Evolutionary conservation across 2,797 vertebrate genomes (phyloP), one percentile per base, ranked within the genome.

Genomic region (Buceros bicornis): DNA sequence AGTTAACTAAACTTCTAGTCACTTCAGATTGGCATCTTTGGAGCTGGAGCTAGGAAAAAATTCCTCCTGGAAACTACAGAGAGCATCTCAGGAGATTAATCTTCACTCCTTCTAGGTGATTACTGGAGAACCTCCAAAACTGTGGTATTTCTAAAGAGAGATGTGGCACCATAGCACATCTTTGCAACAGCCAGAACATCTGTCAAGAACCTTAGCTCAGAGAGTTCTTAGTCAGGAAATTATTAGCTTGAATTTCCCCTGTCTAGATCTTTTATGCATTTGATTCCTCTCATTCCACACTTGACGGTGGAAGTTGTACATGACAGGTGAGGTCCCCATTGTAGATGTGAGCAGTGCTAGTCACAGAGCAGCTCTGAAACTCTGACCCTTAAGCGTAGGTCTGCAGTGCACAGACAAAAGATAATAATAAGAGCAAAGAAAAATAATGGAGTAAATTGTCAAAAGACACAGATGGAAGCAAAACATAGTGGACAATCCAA

Each of bases 401-500:
- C 64, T 66, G 58, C 73, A 50, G 18, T 5, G 11, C 1, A 1
- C 11, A 5, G 43, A 3, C 1, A 1, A 57, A 58, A 81, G 29
- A 20, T 4, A 22, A 29, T 7, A 73, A 29, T 35, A 24, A 51
- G 0, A 1, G 10, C 51, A 54, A 74, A 67, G 33, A 21, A n/a
- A 60, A 91, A 67, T 10, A 12, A 24, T 0, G 0, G 24, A 45
- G 31, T 16, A 43, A 62, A 48, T 11, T 31, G 20, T n/a, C 35
- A 42, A 61, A 82, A 84, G 18, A n/a, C 40, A 21, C 48, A 22
- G 48, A 21, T 48, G 31, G 73, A 6, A 42, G 21, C 6, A 74
- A 77, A 91, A 82, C 1, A 0, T 26, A 33, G 17, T 14, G 90
- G 90, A 47, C 29, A 91, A 95, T 45, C 56, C 65, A 62, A 79